Evolutionary conservation across 1,140 invertebrate species (phyloP), one percentile per base, ranked within the genome.

Genomic region (Drosophila funebris): DNA sequence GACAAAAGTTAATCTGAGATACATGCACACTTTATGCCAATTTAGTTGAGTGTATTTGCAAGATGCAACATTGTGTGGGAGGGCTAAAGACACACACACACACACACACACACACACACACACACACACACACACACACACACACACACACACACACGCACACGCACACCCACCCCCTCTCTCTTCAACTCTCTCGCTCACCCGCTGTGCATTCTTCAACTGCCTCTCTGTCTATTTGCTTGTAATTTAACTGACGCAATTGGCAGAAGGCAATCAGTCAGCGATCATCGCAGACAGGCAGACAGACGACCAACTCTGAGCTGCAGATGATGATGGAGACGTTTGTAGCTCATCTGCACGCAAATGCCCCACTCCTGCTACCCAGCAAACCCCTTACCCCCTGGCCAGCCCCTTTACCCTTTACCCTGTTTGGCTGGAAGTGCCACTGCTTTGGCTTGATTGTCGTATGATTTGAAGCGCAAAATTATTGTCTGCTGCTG

Each of bases 391-490:
- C 18, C 14, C 20, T 16, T 8, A 1, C 3, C 9, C 24, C 22
- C 14, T 41, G 22, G 11, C 18, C n/a, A 24, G 2, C 16, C 5
- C 9, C 20, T 14, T 6, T 8, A 9, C 16, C 11, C 16, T 7
- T n/a, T 9, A 3, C 4, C 9, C 9, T 31, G 0, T 29, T 20
- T 0, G 4, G 24, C 2, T n/a, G n/a, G n/a, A n/a, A n/a, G n/a
- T n/a, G n/a, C 11, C 31, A 33, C 9, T 33, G 9, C 1, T 41
- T 16, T 4, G 48, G 5, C 22, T 16, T 58, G 22, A 13, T 54
- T 52, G 69, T 53, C 16, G 48, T 76, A 66, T 84, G 79, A 83
- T 83, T 79, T 76, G 80, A 83, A 84, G 81, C 81, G 80, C 58
- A 80, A 73, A 76, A 84, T 84, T 50, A 57, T 63, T 61, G 62